Evolutionary conservation across 2,888 invertebrate genomes (phyloP), one percentile per base, ranked within the genome.

Genomic region (Biston stratarius): DNA sequence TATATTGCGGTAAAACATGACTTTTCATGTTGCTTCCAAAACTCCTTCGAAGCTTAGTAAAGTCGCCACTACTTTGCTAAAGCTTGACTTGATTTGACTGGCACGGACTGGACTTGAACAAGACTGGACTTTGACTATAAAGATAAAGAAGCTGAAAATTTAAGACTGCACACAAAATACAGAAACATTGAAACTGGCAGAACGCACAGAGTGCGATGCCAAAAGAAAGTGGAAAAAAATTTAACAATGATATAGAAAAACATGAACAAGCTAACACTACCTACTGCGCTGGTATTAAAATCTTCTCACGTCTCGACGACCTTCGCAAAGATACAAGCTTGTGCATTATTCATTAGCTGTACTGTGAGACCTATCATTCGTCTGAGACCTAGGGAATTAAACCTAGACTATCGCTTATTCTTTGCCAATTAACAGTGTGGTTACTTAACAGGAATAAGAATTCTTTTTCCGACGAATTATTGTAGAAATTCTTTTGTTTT

Each of bases 341-440:
- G 11, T 44, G 74, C 78, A 82, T 82, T 75, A 82, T 82, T 82
- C 81, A 82, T 77, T 75, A 76, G 60, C 65, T 67, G 72, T 60
- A 67, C 62, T 71, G 57, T 71, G 71, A 78, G 77, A 76, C 77
- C 74, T 73, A 73, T 65, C 71, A 75, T 61, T 66, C 49, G 64
- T 49, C 34, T 15, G 51, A 63, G 69, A 64, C 62, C 62, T 40
- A 52, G 57, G 76, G 79, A 74, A 67, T 74, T 76, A 75, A 79
- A 68, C 74, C 66, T 67, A 72, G 73, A 73, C 69, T 74, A 73
- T 70, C 74, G 74, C 75, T 77, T 79, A 77, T 78, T 81, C 77
- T 78, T 76, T 73, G 72, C 72, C 74, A 78, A 82, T 81, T 80
- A 78, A 76, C 56, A 75, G 74, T 64, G 53, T 33, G 59, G 48